Evolutionary conservation across 2,113 vertebrate genomes (phyloP).

Genomic region (Patagioenas fasciata): DNA sequence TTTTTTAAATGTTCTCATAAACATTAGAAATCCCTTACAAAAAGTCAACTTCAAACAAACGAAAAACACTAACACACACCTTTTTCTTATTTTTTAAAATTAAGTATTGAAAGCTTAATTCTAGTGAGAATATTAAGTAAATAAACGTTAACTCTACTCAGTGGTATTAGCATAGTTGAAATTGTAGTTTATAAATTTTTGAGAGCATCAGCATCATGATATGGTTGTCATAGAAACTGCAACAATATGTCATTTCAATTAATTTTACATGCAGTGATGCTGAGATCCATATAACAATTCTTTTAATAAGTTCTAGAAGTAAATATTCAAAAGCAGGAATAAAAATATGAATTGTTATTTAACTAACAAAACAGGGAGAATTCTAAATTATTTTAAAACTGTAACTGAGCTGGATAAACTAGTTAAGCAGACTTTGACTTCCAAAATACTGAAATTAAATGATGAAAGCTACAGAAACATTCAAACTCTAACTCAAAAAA

Average conservation of each 20-base stretch:
- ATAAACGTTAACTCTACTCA: constrained; percentile 63
- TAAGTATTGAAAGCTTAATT: constrained; percentile 51
- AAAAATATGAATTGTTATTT: constrained; percentile 36
- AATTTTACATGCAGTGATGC: constrained; percentile 71
- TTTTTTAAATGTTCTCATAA: background rate
- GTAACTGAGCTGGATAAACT: constrained; percentile 19
- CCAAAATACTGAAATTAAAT: constrained; percentile 39
- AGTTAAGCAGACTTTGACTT: constrained; percentile 56
- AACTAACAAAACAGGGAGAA: constrained; percentile 43
- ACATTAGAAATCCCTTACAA: background rate
- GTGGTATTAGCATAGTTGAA: constrained; percentile 72
- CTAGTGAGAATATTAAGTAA: constrained; percentile 62
- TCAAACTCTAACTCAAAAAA: constrained; percentile 42
- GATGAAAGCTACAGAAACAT: constrained; percentile 2
- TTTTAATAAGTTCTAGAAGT: constrained; percentile 68
- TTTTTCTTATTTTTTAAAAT: background rate
- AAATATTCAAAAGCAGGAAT: constrained; percentile 56
- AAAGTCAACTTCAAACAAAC: background rate
- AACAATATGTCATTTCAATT: constrained; percentile 80
- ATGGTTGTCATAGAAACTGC: constrained; percentile 81
- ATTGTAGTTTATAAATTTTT: constrained; percentile 79
- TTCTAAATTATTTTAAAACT: constrained; percentile 23
- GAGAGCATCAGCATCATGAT: constrained; percentile 76
- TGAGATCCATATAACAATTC: constrained; percentile 56
- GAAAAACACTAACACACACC: background rate